These are phyloP conservation scores for Fregetta grallaria DNA, from an alignment of 2,113 vertebrate genomes.

Conservation along the genomic window DNA sequence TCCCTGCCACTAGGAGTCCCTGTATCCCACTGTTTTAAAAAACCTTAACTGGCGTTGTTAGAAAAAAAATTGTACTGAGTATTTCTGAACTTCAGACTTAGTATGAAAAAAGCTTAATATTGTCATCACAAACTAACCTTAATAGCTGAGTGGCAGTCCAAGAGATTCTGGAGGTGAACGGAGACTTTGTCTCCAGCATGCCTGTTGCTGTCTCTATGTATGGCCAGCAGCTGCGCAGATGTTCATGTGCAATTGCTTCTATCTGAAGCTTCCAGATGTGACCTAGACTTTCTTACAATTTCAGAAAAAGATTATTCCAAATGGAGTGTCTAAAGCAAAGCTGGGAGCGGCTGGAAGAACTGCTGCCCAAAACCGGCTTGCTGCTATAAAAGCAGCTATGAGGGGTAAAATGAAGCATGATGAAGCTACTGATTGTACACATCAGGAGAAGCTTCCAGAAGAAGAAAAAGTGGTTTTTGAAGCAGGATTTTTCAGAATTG, in stretches of 20 bases:
- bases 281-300: neutral
- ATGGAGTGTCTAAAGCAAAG: slow-evolving; percentile 56
- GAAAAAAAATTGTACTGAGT: neutral
- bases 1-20: slow-evolving; percentile 51
- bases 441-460: neutral
- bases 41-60: too few relatives aligned
- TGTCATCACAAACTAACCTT: neutral
- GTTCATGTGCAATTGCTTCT: neutral
- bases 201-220: neutral
- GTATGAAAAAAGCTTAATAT: neutral
- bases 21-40: neutral
- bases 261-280: neutral
- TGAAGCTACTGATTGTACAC: neutral
- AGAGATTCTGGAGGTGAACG: neutral
- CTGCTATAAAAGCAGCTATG: slow-evolving; percentile 87
- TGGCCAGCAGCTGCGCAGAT: neutral
- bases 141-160: neutral
- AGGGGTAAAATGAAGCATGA: slow-evolving; percentile 68
- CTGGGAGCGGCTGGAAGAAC: slow-evolving; percentile 54
- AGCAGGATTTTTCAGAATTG: slow-evolving; percentile 88
- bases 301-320: slow-evolving; percentile 77
- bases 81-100: neutral
- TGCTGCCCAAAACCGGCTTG: slow-evolving; percentile 83
- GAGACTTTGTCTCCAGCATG: neutral
- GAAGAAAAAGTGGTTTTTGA: slow-evolving; percentile 81